These are phyloP conservation scores for Noctuana brunneofusca DNA, from an alignment of 2,888 invertebrate genomes.

Conservation along the genomic window DNA sequence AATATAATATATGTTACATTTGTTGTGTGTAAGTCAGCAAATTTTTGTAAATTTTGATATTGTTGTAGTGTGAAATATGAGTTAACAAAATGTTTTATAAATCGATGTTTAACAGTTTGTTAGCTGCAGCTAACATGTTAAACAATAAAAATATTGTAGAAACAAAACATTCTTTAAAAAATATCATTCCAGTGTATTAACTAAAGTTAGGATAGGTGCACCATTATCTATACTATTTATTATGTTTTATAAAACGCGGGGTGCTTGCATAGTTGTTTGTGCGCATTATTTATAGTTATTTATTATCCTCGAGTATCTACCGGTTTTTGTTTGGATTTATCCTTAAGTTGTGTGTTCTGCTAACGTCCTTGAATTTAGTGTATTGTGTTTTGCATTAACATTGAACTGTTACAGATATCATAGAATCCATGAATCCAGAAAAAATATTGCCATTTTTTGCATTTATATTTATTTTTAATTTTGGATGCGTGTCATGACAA, in stretches of 20 bases:
- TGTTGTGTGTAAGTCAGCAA: slow-evolving; percentile 45
- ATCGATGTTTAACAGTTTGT: slow-evolving; percentile 40
- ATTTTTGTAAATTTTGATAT: slow-evolving; percentile 44
- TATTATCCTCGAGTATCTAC: slow-evolving; percentile 58
- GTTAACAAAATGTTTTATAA: slow-evolving; percentile 31
- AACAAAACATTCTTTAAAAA: slow-evolving; percentile 79
- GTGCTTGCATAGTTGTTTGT: slow-evolving; percentile 71
- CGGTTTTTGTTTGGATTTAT: slow-evolving; percentile 43
- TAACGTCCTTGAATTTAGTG: slow-evolving; percentile 31
- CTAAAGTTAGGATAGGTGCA: slow-evolving; percentile 79
- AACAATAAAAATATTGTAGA: slow-evolving; percentile 43
- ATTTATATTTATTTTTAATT: slow-evolving; percentile 73
- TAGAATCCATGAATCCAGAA: slow-evolving; percentile 54
- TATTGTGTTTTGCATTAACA: slow-evolving; percentile 33
- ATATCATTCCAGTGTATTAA: slow-evolving; percentile 81
- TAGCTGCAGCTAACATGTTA: slow-evolving; percentile 37
- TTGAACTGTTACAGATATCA: slow-evolving; percentile 22
- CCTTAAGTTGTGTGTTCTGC: slow-evolving; percentile 41
- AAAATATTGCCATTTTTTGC: slow-evolving; percentile 79
- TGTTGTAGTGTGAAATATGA: slow-evolving; percentile 42
- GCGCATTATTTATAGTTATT: slow-evolving; percentile 62
- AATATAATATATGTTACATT: slow-evolving; percentile 41
- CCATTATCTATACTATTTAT: slow-evolving; percentile 53
- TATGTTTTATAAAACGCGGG: slow-evolving; percentile 42
- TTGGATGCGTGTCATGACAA: slow-evolving; percentile 57